A percentile compares a stretch with the other conserved stretches of the same genome.
Conservation (phyloP, 2,888 invertebrate species). For the Aleiodes testaceus region DNA sequence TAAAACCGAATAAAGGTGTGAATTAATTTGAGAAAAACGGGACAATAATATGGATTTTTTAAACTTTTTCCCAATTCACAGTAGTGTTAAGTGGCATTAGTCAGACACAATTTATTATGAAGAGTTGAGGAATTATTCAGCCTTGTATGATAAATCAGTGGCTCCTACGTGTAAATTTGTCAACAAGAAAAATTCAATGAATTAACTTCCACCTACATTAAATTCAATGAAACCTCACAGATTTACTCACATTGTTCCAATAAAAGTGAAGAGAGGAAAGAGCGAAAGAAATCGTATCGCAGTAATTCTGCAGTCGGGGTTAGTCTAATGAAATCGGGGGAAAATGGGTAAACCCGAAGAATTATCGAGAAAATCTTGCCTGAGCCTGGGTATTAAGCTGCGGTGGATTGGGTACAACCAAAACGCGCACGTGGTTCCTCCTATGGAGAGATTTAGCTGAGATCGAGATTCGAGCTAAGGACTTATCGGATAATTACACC, state of each 20-base stretch:
- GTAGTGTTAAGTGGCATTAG: conserved; percentile 45
- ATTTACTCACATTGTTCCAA: neutral
- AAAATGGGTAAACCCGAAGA: conserved; percentile 31
- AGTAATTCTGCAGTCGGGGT: conserved; percentile 25
- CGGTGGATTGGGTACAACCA: conserved; percentile 16
- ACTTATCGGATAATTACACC: conserved; percentile 40
- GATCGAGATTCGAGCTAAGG: conserved; percentile 26
- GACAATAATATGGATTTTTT: too few species aligned
- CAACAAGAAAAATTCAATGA: conserved; percentile 67
- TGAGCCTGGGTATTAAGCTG: conserved; percentile 23
- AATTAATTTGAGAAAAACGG: too few species aligned
- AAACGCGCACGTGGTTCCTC: conserved; percentile 15
- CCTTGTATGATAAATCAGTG: too few species aligned
- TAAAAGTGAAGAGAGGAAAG: neutral
- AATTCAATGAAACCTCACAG: too few species aligned
- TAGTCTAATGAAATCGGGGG: conserved; percentile 39
- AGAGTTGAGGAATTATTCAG: too few species aligned
- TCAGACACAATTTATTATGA: conserved; percentile 36
- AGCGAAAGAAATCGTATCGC: neutral
- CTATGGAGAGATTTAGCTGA: conserved; percentile 14
- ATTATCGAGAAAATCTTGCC: conserved; percentile 34
- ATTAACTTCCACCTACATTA: too few species aligned
- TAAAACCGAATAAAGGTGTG: neutral
- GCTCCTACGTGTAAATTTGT: conserved; percentile 54
- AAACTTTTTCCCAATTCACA: too few species aligned